phyloP scores from a whole-genome alignment of 2,797 vertebrate genomes.

The Oreortyx pictus region DNA sequence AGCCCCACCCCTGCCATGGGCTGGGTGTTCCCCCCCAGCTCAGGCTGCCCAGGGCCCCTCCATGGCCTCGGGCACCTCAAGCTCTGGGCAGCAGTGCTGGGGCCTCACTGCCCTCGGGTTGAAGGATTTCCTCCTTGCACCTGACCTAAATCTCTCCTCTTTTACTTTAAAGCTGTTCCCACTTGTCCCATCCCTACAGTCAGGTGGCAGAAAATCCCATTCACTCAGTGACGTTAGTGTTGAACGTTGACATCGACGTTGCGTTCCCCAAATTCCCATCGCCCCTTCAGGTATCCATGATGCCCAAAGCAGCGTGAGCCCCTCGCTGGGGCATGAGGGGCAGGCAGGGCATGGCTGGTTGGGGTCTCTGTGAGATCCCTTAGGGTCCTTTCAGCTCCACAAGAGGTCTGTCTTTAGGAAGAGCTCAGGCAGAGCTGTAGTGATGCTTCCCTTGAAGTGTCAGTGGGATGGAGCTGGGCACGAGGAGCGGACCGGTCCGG shows the following conservation, averaged over 20 bases:
- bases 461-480: neutral
- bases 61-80: neutral
- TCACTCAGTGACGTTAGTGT: neutral
- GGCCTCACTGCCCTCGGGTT: too few relatives aligned
- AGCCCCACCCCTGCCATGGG: too few relatives aligned
- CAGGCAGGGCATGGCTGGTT: fast-evolving
- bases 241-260: neutral
- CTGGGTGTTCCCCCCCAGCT: too few relatives aligned
- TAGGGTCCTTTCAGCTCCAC: neutral
- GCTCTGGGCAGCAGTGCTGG: too few relatives aligned
- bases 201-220: neutral
- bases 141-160: too few relatives aligned
- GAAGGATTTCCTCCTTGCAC: too few relatives aligned
- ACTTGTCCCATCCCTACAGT: too few relatives aligned
- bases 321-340: neutral
- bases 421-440: neutral
- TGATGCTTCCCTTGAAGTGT: neutral
- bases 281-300: too few relatives aligned
- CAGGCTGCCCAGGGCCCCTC: neutral
- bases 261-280: too few relatives aligned
- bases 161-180: too few relatives aligned
- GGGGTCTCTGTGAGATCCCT: neutral
- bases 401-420: neutral
- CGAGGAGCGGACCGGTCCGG: constrained; percentile 1
- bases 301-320: neutral